These are phyloP conservation scores for Nematostella vectensis DNA, from an alignment of 92 coral and sea anemone species.

Conservation along the genomic window DNA sequence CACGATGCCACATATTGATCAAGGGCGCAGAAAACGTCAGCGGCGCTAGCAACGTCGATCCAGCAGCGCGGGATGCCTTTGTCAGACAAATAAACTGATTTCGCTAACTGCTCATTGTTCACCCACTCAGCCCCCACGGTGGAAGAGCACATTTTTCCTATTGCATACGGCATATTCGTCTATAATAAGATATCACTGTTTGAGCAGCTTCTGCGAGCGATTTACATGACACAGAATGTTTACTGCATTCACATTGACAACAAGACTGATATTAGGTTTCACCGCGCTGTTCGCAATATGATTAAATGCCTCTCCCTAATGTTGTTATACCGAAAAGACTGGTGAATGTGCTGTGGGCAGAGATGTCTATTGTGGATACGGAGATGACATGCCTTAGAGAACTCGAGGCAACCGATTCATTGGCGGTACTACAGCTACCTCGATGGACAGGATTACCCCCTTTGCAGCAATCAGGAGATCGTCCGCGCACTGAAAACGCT, in stretches of 20 bases:
- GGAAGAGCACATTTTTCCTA: conserved; percentile 30
- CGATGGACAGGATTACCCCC: conserved; percentile 59
- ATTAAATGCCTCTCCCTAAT: conserved; percentile 44
- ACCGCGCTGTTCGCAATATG: conserved; percentile 29
- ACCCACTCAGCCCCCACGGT: conserved; percentile 10
- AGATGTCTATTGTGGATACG: conserved; percentile 37
- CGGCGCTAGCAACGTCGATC: no score
- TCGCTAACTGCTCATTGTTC: no score
- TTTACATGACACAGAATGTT: conserved; percentile 58
- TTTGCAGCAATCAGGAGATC: conserved; percentile 40
- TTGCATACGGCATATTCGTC: conserved; percentile 38
- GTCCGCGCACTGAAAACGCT: conserved; percentile 32
- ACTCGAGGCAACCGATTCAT: conserved; percentile 17
- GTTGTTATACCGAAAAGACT: conserved; percentile 33
- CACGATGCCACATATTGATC: neutral
- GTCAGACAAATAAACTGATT: no score
- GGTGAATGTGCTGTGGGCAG: conserved; percentile 33
- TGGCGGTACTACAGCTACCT: conserved; percentile 58
- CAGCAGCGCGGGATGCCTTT: no score
- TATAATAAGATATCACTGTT: conserved; percentile 42
- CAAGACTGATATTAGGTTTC: conserved; percentile 21
- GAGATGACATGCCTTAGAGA: conserved; percentile 51
- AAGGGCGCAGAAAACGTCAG: neutral
- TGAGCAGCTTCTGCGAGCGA: conserved; percentile 36
- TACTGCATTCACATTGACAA: conserved; percentile 56